phyloP scores from a whole-genome alignment of 2,888 invertebrate species.

The Celastrina argiolus region DNA sequence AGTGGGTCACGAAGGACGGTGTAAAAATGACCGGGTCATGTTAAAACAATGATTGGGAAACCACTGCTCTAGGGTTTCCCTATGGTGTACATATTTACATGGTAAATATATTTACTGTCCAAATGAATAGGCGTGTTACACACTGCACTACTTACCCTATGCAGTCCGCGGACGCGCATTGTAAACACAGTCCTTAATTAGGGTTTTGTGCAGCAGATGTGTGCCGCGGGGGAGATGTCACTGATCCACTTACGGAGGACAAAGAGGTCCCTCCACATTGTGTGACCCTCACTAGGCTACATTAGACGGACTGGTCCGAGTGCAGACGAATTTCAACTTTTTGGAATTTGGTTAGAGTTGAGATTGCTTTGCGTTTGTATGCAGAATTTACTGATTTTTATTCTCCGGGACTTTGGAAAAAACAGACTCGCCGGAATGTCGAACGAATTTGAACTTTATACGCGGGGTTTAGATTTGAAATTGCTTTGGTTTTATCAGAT shows the following conservation, averaged over 20 bases:
- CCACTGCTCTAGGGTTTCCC: too few relatives aligned
- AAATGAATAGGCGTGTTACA: not conserved
- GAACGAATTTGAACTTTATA: not conserved
- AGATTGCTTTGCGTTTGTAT: not conserved
- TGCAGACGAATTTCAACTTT: not conserved
- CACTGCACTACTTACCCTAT: too few relatives aligned
- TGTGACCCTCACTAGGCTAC: constrained; percentile 3
- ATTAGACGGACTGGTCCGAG: not conserved
- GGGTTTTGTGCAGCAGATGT: constrained; percentile 50
- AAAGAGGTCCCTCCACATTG: constrained; percentile 42
- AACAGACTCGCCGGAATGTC: too few relatives aligned
- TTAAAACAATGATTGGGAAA: too few relatives aligned
- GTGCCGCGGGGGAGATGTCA: constrained; percentile 60
- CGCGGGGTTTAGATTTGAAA: not conserved
- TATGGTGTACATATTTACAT: not conserved
- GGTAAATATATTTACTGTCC: not conserved
- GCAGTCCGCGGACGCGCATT: not conserved
- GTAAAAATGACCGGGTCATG: too few relatives aligned
- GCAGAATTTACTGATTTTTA: not conserved
- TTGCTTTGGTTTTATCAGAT: not conserved
- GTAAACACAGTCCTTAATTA: constrained; percentile 36
- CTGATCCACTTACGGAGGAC: constrained; percentile 43
- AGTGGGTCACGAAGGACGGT: too few relatives aligned
- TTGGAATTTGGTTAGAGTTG: not conserved
- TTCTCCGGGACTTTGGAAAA: too few relatives aligned